phyloP scores from a whole-genome alignment of 2,113 vertebrate genomes.

The Hepsetus odoe region DNA sequence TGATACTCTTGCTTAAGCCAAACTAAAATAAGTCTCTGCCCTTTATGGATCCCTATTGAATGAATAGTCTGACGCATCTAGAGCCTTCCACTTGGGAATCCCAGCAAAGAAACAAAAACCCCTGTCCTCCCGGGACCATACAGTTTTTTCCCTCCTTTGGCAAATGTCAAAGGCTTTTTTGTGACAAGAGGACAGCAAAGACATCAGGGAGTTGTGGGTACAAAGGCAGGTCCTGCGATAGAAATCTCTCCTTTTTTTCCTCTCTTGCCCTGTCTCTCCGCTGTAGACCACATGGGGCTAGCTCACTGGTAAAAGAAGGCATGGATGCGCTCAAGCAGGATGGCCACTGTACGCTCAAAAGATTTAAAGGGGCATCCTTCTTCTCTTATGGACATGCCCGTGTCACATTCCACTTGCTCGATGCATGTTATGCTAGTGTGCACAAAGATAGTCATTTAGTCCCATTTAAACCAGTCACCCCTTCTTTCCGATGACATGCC shows the following conservation, averaged over 20 bases:
- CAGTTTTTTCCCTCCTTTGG: conserved; percentile 12
- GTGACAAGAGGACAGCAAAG: conserved; percentile 56
- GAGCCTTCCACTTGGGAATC: conserved; percentile 17
- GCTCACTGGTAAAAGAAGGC: neutral
- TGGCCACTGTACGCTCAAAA: neutral
- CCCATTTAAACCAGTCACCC: conserved; percentile 53
- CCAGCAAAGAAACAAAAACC: conserved; percentile 3
- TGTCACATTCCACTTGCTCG: conserved; percentile 17
- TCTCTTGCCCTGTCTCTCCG: neutral
- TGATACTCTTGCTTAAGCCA: neutral
- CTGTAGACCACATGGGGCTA: neutral
- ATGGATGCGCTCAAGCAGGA: neutral
- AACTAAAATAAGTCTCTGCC: conserved; percentile 23
- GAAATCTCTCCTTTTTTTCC: neutral
- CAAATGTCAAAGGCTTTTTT: conserved; percentile 64
- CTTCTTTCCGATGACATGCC: conserved; percentile 51
- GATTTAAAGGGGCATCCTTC: conserved; percentile 7
- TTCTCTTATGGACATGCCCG: conserved; percentile 16
- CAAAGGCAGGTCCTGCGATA: conserved; percentile 40
- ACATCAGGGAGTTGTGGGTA: conserved; percentile 44
- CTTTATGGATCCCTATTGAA: conserved; percentile 18
- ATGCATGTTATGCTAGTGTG: neutral
- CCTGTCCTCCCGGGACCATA: conserved; percentile 13
- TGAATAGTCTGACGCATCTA: conserved; percentile 11
- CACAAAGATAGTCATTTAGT: conserved; percentile 66